Percentiles rank a stretch among this genome's conserved stretches.
Conservation (phyloP, 2,888 invertebrate genomes). For the Leuctra nigra region DNA sequence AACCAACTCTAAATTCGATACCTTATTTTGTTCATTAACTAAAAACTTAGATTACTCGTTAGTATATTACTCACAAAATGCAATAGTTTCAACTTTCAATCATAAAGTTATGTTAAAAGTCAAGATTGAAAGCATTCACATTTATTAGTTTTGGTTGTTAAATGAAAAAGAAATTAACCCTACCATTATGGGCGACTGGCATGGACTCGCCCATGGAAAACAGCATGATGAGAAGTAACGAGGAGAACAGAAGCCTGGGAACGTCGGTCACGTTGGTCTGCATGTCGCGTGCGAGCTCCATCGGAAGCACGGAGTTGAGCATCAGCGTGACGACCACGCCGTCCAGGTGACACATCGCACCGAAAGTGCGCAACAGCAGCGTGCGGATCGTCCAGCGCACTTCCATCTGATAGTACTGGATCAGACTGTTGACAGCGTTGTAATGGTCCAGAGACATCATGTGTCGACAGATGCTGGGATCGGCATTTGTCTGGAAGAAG, state of each 20-base stretch:
- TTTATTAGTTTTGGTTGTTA: too few relatives aligned
- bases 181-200: constrained; percentile 84
- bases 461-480: constrained; percentile 78
- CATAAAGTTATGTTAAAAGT: too few relatives aligned
- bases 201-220: constrained; percentile 86
- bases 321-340: constrained; percentile 73
- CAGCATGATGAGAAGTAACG: constrained; percentile 77
- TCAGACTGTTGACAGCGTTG: constrained; percentile 73
- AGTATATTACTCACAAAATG: too few relatives aligned
- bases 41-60: too few relatives aligned
- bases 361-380: constrained; percentile 76
- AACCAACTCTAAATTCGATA: too few relatives aligned
- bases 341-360: constrained; percentile 81
- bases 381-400: constrained; percentile 79
- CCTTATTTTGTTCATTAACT: too few relatives aligned
- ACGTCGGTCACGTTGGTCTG: constrained; percentile 69
- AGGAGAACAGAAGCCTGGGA: constrained; percentile 74
- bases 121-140: too few relatives aligned
- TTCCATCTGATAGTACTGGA: constrained; percentile 96
- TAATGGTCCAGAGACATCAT: constrained; percentile 80
- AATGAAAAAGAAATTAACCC: too few relatives aligned
- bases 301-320: constrained; percentile 79
- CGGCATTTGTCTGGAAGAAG: constrained; percentile 74
- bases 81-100: too few relatives aligned
- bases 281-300: constrained; percentile 84